Conservation (phyloP, 2,113 vertebrate species). For the Hyaena hyaena region DNA sequence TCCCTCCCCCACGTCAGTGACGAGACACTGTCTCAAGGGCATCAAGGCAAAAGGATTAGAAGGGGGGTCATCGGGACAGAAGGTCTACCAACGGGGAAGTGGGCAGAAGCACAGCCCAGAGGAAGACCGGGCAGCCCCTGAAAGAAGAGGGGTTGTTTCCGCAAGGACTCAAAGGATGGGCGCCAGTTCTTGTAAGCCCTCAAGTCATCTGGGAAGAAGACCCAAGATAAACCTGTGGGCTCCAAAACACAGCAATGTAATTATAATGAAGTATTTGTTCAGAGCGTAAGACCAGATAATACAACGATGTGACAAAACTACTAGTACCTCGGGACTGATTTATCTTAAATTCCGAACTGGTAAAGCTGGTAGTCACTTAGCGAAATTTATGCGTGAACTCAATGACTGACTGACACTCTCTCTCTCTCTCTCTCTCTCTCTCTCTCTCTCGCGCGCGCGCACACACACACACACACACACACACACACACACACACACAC, state of each 20-base stretch:
- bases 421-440: too few species aligned
- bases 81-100: too few species aligned
- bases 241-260: background rate
- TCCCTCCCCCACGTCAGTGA: background rate
- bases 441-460: background rate
- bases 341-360: background rate
- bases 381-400: background rate
- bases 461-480: background rate
- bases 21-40: background rate
- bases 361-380: background rate
- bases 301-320: background rate
- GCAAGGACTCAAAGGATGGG: background rate
- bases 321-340: background rate
- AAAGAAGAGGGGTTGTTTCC: background rate
- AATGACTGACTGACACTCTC: background rate
- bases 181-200: background rate
- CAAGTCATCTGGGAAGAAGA: background rate
- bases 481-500: background rate
- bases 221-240: background rate
- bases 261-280: background rate
- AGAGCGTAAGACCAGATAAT: background rate
- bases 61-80: accelerated
- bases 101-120: background rate
- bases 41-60: background rate
- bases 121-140: background rate